Evolutionary conservation across 92 coral and sea anemone genomes (phyloP).

Genomic region (Palythoa grandis): DNA sequence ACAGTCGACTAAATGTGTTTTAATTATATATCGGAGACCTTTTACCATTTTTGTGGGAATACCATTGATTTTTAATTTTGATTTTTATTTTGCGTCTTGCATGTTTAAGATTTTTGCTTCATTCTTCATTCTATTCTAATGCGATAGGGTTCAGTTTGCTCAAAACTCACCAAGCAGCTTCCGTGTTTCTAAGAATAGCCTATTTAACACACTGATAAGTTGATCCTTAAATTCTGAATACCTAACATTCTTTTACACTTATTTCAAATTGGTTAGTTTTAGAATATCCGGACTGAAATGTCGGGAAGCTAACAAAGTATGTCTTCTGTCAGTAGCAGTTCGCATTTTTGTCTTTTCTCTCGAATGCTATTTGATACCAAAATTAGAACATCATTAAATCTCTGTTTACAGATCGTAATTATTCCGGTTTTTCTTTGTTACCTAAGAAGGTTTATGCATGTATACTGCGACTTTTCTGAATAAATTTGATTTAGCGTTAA

Average conservation of each 20-base stretch:
- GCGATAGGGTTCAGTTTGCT: not conserved
- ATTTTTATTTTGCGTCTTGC: too few species aligned
- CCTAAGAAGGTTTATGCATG: too few species aligned
- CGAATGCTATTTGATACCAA: not conserved
- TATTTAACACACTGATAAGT: not conserved
- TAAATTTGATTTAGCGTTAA: too few species aligned
- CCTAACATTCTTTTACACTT: not conserved
- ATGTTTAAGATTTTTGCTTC: not conserved
- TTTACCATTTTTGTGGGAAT: too few species aligned
- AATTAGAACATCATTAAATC: not conserved
- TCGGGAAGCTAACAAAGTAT: not conserved
- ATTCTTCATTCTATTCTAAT: not conserved
- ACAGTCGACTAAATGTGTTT: too few species aligned
- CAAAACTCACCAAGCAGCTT: not conserved
- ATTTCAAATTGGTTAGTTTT: not conserved
- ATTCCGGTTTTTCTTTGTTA: not conserved
- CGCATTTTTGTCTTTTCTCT: not conserved
- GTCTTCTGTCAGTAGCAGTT: not conserved
- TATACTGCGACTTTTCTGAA: too few species aligned
- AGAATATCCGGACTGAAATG: not conserved
- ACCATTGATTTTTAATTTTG: too few species aligned
- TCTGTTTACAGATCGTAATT: slow-evolving; percentile 5
- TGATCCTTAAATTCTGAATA: slow-evolving; percentile 20
- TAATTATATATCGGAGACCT: too few species aligned
- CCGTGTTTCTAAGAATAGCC: slow-evolving; percentile 31